Evolutionary conservation across 1,140 invertebrate species (phyloP), one percentile per base, ranked within the genome.

Genomic region (Condylostylus longicornis): DNA sequence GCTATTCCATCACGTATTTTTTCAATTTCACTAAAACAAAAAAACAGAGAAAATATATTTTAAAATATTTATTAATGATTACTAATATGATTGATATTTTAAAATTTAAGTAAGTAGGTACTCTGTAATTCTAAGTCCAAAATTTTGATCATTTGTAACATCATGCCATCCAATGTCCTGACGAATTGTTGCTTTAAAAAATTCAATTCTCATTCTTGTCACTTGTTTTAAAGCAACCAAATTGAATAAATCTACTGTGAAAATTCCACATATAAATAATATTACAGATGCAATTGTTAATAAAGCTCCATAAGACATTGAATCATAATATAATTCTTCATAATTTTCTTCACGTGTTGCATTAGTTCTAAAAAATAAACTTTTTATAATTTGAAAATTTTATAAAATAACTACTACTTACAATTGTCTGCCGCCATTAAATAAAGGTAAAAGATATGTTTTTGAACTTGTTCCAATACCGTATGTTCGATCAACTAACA

Each of bases 101-200:
- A n/a, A n/a, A n/a, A n/a, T n/a, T n/a, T n/a, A n/a, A n/a, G n/a
- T n/a, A n/a, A n/a, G n/a, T n/a, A n/a, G n/a, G n/a, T 49, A 90
- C 87, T 93, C 85, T 15, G 85, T 79, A 21, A 93, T 73, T 48
- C 80, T 68, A 17, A 80, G 79, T 14, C 86, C 85, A 52, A 94
- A 82, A 61, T 90, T 87, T 47, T 85, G 83, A 29, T 81, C 79
- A 35, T 82, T 77, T 44, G 53, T 42, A 5, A 76, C 77, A 54
- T 94, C 88, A 60, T 87, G 91, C 82, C 87, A 94, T 2, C 76
- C 70, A 47, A 93, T 83, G 50, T 94, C 85, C 55, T 94, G 88
- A 32, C 80, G 70, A 7, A 94, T 57, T 0, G 88, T 74, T 4
- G 81, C 70, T 34, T 71, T 67, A 10, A 89, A 67, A 46, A 83